Evolutionary conservation across 2,888 invertebrate species (phyloP).

Genomic region (Drosophila ezoana): DNA sequence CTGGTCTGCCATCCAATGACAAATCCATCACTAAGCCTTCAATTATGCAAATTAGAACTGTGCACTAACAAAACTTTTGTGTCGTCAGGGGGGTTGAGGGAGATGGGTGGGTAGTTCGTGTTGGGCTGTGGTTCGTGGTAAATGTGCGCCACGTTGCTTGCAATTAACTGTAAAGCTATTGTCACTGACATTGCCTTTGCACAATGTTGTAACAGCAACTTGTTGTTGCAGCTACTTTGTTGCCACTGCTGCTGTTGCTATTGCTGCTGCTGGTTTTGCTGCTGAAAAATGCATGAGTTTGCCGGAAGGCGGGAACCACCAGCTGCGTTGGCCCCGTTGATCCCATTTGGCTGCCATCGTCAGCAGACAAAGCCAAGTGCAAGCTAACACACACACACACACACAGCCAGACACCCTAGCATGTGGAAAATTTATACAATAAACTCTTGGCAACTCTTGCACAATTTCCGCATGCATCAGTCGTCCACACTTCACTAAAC

Average conservation of each 20-base stretch:
- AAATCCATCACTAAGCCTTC: constrained; percentile 39
- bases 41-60: constrained; percentile 56
- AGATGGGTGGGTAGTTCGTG: not conserved
- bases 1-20: not conserved
- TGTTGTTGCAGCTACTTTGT: constrained; percentile 34
- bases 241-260: constrained; percentile 23
- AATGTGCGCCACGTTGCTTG: constrained; percentile 51
- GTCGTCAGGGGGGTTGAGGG: not conserved
- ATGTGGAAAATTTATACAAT: constrained; percentile 61
- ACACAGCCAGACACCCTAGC: not conserved
- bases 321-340: constrained; percentile 60
- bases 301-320: constrained; percentile 64
- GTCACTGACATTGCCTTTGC: constrained; percentile 52
- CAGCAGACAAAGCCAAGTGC: constrained; percentile 43
- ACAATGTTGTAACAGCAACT: constrained; percentile 58
- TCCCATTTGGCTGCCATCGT: constrained; percentile 49
- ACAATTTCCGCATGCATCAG: constrained; percentile 68
- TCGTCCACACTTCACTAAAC: constrained; percentile 58
- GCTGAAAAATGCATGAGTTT: constrained; percentile 71
- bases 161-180: constrained; percentile 69
- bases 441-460: constrained; percentile 51
- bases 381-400: constrained; percentile 9
- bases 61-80: constrained; percentile 16
- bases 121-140: constrained; percentile 5
- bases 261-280: constrained; percentile 29